Evolutionary conservation across 2,113 vertebrate genomes (phyloP).

Genomic region (Trinectes maculatus): DNA sequence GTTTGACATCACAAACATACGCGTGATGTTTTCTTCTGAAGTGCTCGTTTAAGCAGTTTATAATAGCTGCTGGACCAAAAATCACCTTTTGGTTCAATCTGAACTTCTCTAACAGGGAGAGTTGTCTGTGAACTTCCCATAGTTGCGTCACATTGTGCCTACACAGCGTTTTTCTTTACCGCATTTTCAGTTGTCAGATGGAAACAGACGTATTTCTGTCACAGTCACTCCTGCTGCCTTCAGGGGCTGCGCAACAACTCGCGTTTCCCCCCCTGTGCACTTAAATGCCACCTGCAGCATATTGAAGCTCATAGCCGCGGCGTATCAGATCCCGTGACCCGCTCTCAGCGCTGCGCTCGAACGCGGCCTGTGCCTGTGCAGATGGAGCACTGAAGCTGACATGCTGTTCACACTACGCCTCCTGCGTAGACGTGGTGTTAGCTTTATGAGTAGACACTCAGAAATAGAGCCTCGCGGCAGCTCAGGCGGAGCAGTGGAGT

Average conservation of each 20-base stretch:
- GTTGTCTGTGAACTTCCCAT: neutral
- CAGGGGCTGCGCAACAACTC: neutral
- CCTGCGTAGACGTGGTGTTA: neutral
- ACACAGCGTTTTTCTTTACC: neutral
- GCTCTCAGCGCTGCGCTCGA: neutral
- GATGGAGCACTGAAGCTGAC: neutral
- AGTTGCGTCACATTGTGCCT: no score
- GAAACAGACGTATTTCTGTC: neutral
- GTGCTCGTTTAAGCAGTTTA: slow-evolving; percentile 3
- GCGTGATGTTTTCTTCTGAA: slow-evolving; percentile 21
- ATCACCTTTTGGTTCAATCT: neutral
- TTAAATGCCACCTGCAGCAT: neutral
- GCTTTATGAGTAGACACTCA: neutral
- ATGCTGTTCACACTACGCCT: slow-evolving; percentile 3
- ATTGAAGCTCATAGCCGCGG: neutral
- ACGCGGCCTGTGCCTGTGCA: neutral
- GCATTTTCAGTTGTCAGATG: neutral
- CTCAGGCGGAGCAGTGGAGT: neutral
- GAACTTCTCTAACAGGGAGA: slow-evolving; percentile 1
- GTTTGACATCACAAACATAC: slow-evolving; percentile 20
- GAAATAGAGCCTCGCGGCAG: neutral
- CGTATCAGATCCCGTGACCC: neutral
- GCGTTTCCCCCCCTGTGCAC: neutral
- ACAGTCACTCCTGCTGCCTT: neutral
- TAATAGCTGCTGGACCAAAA: neutral